Evolutionary conservation across 2,888 invertebrate species (phyloP).

Genomic region (Helleia helle): DNA sequence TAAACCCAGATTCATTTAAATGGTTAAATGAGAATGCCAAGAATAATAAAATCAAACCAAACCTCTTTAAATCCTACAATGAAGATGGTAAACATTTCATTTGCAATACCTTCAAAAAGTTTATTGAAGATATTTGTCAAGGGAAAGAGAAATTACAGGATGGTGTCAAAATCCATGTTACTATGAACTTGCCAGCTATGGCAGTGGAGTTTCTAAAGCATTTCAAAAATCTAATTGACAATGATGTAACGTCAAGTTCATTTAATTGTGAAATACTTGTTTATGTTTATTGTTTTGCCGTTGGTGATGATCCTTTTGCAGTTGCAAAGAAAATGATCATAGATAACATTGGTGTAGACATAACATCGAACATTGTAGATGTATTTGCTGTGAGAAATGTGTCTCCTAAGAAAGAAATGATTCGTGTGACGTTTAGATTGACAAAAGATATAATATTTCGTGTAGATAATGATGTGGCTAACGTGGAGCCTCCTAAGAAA

Average conservation of each 20-base stretch:
- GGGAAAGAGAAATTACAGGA: constrained; percentile 34
- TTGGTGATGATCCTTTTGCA: constrained; percentile 75
- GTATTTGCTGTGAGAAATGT: constrained; percentile 92
- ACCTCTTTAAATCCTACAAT: constrained; percentile 78
- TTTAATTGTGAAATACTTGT: constrained; percentile 75
- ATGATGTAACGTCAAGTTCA: constrained; percentile 41
- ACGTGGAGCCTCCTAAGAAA: constrained; percentile 45
- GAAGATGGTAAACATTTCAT: constrained; percentile 95
- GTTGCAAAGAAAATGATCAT: constrained; percentile 75
- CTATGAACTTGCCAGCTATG: constrained; percentile 96
- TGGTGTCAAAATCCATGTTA: constrained; percentile 78
- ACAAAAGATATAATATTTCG: constrained; percentile 55
- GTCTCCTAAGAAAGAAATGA: constrained; percentile 96
- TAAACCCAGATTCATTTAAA: constrained; percentile 93
- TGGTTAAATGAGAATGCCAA: constrained; percentile 89
- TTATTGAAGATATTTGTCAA: constrained; percentile 69
- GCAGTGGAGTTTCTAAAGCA: constrained; percentile 91
- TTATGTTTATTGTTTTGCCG: constrained; percentile 91
- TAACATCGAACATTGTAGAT: constrained; percentile 72
- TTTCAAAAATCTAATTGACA: constrained; percentile 78
- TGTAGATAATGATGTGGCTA: constrained; percentile 19
- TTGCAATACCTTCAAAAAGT: constrained; percentile 75
- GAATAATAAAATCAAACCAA: constrained; percentile 81
- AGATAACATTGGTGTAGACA: constrained; percentile 70
- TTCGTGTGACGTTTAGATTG: constrained; percentile 87